These are phyloP conservation scores for Phoebastria nigripes DNA, from an alignment of 2,797 vertebrate species.

Conservation along the genomic window DNA sequence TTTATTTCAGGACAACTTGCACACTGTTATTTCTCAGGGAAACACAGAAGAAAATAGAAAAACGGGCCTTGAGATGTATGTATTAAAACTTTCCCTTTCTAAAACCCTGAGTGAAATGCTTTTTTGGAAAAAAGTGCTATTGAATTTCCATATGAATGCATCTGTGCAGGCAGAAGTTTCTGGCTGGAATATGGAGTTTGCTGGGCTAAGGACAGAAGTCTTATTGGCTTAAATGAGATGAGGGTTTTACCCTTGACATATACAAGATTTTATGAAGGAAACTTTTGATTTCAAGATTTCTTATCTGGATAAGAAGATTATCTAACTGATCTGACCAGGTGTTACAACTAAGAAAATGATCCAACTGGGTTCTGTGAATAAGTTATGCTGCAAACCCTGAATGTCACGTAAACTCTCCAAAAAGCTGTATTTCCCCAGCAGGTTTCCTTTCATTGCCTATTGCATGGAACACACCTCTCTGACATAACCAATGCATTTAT, in stretches of 20 bases:
- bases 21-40: neutral
- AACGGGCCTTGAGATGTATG: accelerated
- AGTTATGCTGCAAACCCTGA: neutral
- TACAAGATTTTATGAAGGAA: neutral
- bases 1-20: neutral
- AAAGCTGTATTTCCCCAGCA: neutral
- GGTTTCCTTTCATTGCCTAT: neutral
- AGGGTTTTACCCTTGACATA: neutral
- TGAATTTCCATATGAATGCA: neutral
- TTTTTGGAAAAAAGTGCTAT: neutral
- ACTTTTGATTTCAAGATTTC: neutral
- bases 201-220: neutral
- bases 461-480: slow-evolving; percentile 3
- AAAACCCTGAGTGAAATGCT: neutral
- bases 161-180: neutral
- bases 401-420: neutral
- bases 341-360: neutral
- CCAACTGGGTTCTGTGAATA: neutral
- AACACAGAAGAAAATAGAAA: neutral
- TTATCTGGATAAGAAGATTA: neutral
- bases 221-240: neutral
- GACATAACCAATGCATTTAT: slow-evolving; percentile 30
- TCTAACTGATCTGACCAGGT: neutral
- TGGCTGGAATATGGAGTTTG: neutral
- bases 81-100: neutral